Base-by-base conservation (phyloP, 1,140 invertebrate species). In the Brevipalpus yothersi region DNA sequence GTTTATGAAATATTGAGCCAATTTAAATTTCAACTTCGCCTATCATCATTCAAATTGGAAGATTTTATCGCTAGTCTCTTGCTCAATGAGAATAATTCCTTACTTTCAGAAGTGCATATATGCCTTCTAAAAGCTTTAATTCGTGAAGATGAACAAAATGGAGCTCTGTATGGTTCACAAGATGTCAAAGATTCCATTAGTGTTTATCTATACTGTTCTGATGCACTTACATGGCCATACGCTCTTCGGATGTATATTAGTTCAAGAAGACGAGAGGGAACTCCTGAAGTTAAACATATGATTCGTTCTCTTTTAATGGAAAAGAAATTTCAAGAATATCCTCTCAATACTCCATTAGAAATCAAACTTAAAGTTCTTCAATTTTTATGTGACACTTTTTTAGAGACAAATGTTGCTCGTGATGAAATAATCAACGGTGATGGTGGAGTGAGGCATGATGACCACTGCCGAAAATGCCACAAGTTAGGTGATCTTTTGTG, bases 181-280 rank as follows among this genome's bases (percentile, higher is more conserved):
- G 93, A 97, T 74, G 82, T 89, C 67, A 95, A 95, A 75, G 92
- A 96, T 71, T 91, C 86, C 70, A 82, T 95, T 0, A 95, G 96
- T 71, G 82, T 93, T 58, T 79, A 82, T 63, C 74, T 95, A 19
- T 94, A 84, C 75, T 80, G 93, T 68, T 79, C 92, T 62, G 93
- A 97, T 76, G 75, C 82, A 51, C 81, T 95, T 72, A 93, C 91
- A 45, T 97, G 91, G 89, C 84, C 91, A 53, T 89, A 95, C 75
- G 79, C 84, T 53, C 71, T 95, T 57, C 75, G 86, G 65, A 77
- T 82, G 41, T 96, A 91, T 74, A 78, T 95, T 12, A 70, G 73
- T 43, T 71, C 72, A 75, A 59, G 62, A 62, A 51, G 77, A 78
- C 58, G 91, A 86, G 74, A 80, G 83, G 74, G 73, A 67, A 21